phyloP scores from a whole-genome alignment of 2,797 vertebrate genomes.

The Ctenosaura bakeri region DNA sequence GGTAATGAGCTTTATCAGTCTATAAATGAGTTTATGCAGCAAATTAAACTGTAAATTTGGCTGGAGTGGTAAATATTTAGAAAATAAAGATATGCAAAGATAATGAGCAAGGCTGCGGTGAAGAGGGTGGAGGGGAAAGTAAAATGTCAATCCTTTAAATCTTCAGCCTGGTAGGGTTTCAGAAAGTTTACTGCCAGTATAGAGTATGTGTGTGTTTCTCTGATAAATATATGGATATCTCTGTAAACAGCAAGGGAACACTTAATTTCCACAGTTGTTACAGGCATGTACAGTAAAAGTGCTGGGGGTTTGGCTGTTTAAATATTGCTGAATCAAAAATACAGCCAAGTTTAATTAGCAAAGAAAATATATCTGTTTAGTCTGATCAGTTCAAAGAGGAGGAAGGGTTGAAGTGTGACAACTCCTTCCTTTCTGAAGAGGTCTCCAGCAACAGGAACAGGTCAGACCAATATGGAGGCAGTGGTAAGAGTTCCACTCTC shows the following conservation, averaged over 20 bases:
- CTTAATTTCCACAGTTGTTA: constrained; percentile 71
- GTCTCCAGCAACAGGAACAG: neutral
- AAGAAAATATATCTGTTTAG: neutral
- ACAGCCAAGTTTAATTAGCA: neutral
- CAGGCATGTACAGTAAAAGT: constrained; percentile 42
- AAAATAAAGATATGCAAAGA: constrained; percentile 83
- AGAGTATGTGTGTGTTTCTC: constrained; percentile 31
- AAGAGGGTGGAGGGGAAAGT: constrained; percentile 25
- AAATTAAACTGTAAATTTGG: constrained; percentile 96
- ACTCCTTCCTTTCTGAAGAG: neutral
- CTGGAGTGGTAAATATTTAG: constrained; percentile 91
- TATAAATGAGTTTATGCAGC: constrained; percentile 93
- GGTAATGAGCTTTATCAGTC: constrained; percentile 90
- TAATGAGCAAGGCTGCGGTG: constrained; percentile 82
- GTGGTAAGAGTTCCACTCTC: too few species aligned
- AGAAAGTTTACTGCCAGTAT: constrained; percentile 75
- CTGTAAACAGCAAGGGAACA: constrained; percentile 72
- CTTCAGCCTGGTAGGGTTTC: constrained; percentile 72
- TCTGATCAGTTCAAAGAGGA: neutral
- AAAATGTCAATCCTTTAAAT: constrained; percentile 86
- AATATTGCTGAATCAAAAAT: neutral
- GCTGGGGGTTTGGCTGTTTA: rapidly evolving
- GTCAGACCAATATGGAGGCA: neutral
- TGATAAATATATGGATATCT: constrained; percentile 54
- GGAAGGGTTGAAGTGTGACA: neutral